These are phyloP conservation scores for Lordiphosa collinella DNA, from an alignment of 1,140 invertebrate genomes.

Conservation along the genomic window DNA sequence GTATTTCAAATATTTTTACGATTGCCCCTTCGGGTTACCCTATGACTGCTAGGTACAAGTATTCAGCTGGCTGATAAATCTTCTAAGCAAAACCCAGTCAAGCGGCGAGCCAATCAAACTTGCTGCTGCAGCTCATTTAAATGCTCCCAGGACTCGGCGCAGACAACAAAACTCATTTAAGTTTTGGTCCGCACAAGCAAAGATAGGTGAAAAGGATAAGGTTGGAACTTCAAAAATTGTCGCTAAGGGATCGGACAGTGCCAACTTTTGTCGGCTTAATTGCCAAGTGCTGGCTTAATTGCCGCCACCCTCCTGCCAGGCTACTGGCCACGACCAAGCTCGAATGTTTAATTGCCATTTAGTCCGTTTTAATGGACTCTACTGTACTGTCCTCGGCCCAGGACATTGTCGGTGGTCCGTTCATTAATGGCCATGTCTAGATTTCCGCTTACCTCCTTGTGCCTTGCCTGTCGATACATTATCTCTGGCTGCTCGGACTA, in stretches of 20 bases:
- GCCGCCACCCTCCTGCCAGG: slow-evolving; percentile 8
- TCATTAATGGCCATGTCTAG: slow-evolving; percentile 69
- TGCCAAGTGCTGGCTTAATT: slow-evolving; percentile 73
- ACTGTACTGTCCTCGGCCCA: slow-evolving; percentile 28
- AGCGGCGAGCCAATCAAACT: slow-evolving; percentile 61
- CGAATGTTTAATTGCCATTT: slow-evolving; percentile 77
- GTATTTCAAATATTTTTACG: slow-evolving; percentile 64
- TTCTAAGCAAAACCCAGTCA: slow-evolving; percentile 29
- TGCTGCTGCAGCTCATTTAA: slow-evolving; percentile 53
- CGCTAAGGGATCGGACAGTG: slow-evolving; percentile 49
- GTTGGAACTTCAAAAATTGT: slow-evolving; percentile 31
- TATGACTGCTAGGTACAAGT: slow-evolving; percentile 45
- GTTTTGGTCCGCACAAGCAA: slow-evolving; percentile 37
- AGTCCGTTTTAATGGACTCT: slow-evolving; percentile 76
- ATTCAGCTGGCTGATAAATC: slow-evolving; percentile 52
- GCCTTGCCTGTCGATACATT: slow-evolving; percentile 39
- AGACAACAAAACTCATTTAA: slow-evolving; percentile 64
- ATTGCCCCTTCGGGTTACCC: slow-evolving; percentile 22
- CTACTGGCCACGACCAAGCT: slow-evolving; percentile 28
- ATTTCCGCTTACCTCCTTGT: slow-evolving; percentile 66
- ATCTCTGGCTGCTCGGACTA: slow-evolving; percentile 19
- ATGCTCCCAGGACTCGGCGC: slow-evolving; percentile 45
- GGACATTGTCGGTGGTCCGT: slow-evolving; percentile 11
- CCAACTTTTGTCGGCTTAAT: slow-evolving; percentile 72
- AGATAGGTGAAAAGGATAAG: slow-evolving; percentile 75